These are phyloP conservation scores for Xyrichtys novacula DNA, from an alignment of 2,797 vertebrate genomes.

Conservation along the genomic window DNA sequence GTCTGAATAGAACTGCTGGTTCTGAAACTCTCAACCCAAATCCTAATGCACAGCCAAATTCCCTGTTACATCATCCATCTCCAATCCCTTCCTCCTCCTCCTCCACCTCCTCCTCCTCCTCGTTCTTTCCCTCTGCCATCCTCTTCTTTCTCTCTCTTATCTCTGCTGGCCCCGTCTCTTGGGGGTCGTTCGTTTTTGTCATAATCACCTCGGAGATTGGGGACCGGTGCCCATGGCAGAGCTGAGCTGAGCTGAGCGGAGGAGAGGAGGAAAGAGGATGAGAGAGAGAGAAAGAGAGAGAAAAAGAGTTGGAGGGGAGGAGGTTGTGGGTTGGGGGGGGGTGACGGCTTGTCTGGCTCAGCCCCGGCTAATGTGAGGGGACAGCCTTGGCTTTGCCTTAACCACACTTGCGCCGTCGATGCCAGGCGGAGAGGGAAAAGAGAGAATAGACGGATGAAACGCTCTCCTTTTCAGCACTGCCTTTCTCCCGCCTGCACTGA, in stretches of 20 bases:
- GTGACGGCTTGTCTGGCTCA: conserved; percentile 80
- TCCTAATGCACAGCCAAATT: conserved; percentile 70
- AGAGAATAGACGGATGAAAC: conserved; percentile 81
- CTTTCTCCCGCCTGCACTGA: conserved; percentile 73
- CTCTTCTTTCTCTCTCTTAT: conserved; percentile 73
- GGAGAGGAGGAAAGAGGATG: conserved; percentile 42
- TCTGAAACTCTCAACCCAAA: conserved; percentile 67
- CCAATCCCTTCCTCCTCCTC: conserved; percentile 63
- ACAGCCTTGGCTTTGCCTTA: conserved; percentile 83
- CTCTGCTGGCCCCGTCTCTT: conserved; percentile 78
- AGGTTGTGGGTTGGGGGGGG: conserved; percentile 33
- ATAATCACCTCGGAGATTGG: conserved; percentile 86
- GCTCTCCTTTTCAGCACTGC: conserved; percentile 75
- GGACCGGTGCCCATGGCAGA: conserved; percentile 82
- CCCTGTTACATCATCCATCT: conserved; percentile 79
- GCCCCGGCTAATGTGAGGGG: conserved; percentile 83
- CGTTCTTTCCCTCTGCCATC: conserved; percentile 64
- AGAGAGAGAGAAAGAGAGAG: neutral
- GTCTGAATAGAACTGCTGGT: conserved; percentile 53
- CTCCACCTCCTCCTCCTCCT: conserved; percentile 65
- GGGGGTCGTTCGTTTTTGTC: conserved; percentile 83
- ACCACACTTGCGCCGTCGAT: conserved; percentile 65
- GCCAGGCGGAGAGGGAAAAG: conserved; percentile 73
- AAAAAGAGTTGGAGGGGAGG: neutral
- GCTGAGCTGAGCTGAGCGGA: conserved; percentile 75